Base-by-base conservation (phyloP, 2,888 invertebrate species). In the Agriopis marginaria region DNA sequence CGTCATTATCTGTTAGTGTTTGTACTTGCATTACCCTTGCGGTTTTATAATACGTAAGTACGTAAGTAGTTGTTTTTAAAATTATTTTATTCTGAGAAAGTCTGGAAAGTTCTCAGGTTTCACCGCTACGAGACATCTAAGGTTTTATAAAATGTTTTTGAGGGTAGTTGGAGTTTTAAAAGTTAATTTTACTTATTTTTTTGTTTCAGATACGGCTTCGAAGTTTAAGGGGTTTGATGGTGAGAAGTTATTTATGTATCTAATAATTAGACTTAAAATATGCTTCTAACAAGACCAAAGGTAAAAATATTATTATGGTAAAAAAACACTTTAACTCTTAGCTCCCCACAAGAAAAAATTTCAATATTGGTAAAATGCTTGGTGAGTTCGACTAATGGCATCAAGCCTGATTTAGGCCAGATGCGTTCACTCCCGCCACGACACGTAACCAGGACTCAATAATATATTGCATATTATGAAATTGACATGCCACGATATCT, bases 131-230 rank as follows among this genome's bases (percentile, higher is more conserved):
- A 53, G 32, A 32, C 7, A 32, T 0, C 12, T 32, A 53, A 12
- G 11, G 7, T 32, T 53, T 32, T 10, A 32, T 12, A 32, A 53
- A 32, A 53, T 53, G 6, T 32, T 53, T 45, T 12, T 53, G 6
- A 6, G 32, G 0, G 6, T 32, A 32, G 6, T 32, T 32, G 32
- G 32, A 8, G 17, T 58, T 58, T 58, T 47, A 47, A 7, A n/a
- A 47, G n/a, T 47, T 47, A n/a, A n/a, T n/a, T 12, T n/a, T 47
- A 17, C 7, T 14, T 49, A n/a, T 49, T 45, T 42, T n/a, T 45
- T 59, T 59, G 45, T 59, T 59, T 23, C 47, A 59, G 59, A 58
- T 58, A 42, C 14, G 17, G 23, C 58, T 58, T 59, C 23, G 23
- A n/a, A 45, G 32, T 59, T 59, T 9, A 47, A 11, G 11, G n/a